Evolutionary conservation across 1,140 invertebrate species (phyloP).

Genomic region (Cydia amplana): DNA sequence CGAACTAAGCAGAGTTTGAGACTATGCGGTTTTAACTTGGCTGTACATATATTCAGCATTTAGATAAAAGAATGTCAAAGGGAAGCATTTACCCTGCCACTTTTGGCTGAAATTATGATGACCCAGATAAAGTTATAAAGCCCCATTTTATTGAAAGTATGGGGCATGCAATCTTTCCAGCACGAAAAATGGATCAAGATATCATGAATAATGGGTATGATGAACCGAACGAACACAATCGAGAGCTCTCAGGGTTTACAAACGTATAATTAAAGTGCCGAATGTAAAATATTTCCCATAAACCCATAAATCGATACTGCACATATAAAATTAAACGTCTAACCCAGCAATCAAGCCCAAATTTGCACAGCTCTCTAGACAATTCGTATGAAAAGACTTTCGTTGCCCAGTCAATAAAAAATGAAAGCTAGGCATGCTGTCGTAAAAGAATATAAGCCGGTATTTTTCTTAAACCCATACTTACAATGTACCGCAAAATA

Average conservation of each 20-base stretch:
- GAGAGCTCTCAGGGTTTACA: background rate
- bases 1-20: too few relatives aligned
- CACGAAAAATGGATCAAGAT: background rate
- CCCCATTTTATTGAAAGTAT: too few relatives aligned
- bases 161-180: background rate
- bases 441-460: background rate
- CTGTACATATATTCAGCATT: too few relatives aligned
- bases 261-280: background rate
- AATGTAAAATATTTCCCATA: background rate
- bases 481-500: background rate
- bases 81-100: too few relatives aligned
- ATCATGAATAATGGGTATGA: background rate
- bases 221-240: background rate
- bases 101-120: too few relatives aligned
- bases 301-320: background rate
- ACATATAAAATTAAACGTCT: background rate
- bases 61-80: too few relatives aligned
- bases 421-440: conserved; percentile 13
- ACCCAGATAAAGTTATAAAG: too few relatives aligned
- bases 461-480: background rate
- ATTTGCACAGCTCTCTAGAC: background rate
- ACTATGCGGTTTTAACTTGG: too few relatives aligned
- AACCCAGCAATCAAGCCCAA: background rate
- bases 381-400: background rate
- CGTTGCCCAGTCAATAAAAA: background rate